phyloP scores from a whole-genome alignment of 2,113 vertebrate genomes.

The Rissa tridactyla region DNA sequence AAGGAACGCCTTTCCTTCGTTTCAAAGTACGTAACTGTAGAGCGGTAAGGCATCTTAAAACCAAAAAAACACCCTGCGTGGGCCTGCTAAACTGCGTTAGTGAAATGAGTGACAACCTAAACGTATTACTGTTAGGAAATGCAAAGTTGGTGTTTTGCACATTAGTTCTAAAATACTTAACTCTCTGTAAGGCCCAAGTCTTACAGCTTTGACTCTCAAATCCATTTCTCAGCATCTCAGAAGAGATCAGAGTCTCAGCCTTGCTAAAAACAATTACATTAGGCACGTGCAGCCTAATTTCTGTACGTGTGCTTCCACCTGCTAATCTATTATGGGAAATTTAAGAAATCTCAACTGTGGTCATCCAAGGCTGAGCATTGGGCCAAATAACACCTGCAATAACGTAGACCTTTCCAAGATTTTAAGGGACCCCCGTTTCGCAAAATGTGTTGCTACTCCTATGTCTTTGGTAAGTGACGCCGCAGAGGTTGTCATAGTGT shows the following conservation, averaged over 20 bases:
- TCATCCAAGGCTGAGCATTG: neutral
- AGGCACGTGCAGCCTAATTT: neutral
- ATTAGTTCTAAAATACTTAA: neutral
- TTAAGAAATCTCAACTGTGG: neutral
- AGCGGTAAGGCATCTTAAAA: neutral
- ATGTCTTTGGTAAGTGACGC: neutral
- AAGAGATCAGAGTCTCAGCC: neutral
- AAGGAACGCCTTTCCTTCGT: neutral
- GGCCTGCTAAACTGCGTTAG: neutral
- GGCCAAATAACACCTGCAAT: neutral
- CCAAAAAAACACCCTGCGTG: neutral
- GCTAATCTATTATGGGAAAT: neutral
- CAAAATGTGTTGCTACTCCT: neutral
- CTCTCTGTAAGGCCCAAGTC: no score
- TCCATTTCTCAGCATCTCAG: neutral
- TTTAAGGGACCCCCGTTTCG: neutral
- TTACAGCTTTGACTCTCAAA: neutral
- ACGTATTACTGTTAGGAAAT: neutral
- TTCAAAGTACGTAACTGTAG: neutral
- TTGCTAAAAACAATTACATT: neutral
- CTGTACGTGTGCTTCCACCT: neutral
- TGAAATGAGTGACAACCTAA: neutral
- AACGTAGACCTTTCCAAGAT: neutral
- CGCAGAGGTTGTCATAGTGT: neutral
- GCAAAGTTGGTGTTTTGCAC: neutral